A percentile compares a stretch with the other conserved stretches of the same genome.
Conservation (phyloP, 1,140 invertebrate genomes). For the Ditylenchus dipsaci region DNA sequence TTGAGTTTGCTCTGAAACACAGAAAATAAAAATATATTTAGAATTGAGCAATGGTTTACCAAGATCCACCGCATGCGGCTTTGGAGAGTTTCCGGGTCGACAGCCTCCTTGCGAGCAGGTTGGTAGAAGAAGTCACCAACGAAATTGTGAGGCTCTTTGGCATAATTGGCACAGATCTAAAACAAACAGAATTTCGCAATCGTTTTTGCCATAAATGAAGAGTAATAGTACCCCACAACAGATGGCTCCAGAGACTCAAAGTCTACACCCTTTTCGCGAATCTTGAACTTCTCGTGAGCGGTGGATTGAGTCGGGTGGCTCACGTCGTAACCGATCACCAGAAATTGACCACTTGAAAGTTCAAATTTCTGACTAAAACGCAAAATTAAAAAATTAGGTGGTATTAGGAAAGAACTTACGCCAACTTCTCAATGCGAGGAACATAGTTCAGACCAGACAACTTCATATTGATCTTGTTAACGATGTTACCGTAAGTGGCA, state of each 20-base stretch:
- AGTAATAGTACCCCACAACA: slow-evolving; percentile 12
- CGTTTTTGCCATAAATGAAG: background rate
- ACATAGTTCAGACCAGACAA: slow-evolving; percentile 26
- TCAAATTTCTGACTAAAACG: slow-evolving; percentile 19
- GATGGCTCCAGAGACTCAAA: slow-evolving; percentile 15
- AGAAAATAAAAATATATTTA: background rate
- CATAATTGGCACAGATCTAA: slow-evolving; percentile 36
- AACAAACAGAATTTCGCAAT: background rate
- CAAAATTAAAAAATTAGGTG: background rate
- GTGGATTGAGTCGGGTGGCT: slow-evolving; percentile 20
- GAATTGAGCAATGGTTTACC: background rate
- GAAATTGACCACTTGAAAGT: slow-evolving; percentile 12
- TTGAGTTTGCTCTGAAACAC: slow-evolving; percentile 14
- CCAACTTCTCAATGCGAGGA: slow-evolving; percentile 6
- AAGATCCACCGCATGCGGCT: background rate
- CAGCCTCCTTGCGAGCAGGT: slow-evolving; percentile 8
- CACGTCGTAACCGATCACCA: slow-evolving; percentile 24
- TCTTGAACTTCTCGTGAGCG: slow-evolving; percentile 5
- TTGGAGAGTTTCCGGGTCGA: background rate
- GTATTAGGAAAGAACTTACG: slow-evolving; percentile 10
- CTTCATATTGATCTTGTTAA: slow-evolving; percentile 34
- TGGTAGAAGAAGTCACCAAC: slow-evolving; percentile 26
- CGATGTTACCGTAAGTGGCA: slow-evolving; percentile 20
- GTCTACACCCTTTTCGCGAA: background rate
- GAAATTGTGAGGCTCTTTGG: slow-evolving; percentile 11